A percentile compares a stretch with the other conserved stretches of the same genome.
Evolutionary conservation across 2,113 vertebrate genomes (phyloP).

Genomic region (Nyctibius bracteatus): DNA sequence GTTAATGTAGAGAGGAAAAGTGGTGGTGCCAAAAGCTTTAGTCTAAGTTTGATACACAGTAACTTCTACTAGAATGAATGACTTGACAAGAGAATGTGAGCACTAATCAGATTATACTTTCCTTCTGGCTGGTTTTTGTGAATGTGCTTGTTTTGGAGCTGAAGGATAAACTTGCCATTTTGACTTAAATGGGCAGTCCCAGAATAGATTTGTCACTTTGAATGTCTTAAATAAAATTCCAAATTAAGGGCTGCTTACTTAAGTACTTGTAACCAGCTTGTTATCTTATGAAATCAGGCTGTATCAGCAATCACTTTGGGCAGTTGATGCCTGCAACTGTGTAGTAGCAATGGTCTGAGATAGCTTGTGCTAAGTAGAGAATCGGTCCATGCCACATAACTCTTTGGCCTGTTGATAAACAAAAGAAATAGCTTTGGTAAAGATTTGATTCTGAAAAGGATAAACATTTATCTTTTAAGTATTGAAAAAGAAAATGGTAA

Average conservation of each 20-base stretch:
- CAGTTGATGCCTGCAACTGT: not conserved
- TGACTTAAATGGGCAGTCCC: not conserved
- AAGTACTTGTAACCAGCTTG: not conserved
- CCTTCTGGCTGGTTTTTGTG: not conserved
- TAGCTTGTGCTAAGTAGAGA: not conserved
- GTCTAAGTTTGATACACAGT: not conserved
- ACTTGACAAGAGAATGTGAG: not conserved
- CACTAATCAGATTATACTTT: not conserved
- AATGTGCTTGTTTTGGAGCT: not conserved
- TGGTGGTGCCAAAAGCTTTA: not conserved
- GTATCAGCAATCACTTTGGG: not conserved
- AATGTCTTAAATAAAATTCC: not conserved
- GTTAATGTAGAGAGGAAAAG: not conserved
- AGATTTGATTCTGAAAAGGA: not conserved
- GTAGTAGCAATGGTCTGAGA: not conserved
- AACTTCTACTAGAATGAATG: not conserved
- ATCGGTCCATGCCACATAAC: fast-evolving
- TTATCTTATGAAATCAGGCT: not conserved
- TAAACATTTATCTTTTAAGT: not conserved
- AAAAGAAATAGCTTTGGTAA: not conserved
- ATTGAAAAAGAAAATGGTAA: not conserved
- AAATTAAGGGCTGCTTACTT: not conserved
- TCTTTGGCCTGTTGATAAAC: not conserved
- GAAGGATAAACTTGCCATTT: not conserved
- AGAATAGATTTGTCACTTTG: not conserved